Percentiles rank a stretch among this genome's conserved stretches.
phyloP scores from a whole-genome alignment of 2,888 invertebrate species.

The Campaea margaritaria region DNA sequence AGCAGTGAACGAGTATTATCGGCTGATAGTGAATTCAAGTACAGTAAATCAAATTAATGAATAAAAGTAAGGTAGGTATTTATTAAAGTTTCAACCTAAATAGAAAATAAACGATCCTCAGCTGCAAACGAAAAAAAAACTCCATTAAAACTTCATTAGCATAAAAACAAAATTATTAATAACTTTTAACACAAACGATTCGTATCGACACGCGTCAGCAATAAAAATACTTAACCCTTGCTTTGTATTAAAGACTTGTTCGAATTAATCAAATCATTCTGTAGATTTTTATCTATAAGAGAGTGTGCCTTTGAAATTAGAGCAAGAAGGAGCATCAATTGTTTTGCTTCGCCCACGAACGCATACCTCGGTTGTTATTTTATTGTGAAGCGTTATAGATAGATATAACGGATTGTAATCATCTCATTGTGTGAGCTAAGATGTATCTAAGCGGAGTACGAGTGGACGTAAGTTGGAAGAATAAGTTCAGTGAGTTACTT shows the following conservation, averaged over 20 bases:
- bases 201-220: constrained; percentile 82
- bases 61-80: too few species aligned
- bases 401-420: constrained; percentile 84
- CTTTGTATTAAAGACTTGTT: constrained; percentile 75
- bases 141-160: constrained; percentile 74
- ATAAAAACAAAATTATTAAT: constrained; percentile 70
- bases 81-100: too few species aligned
- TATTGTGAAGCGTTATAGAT: constrained; percentile 71
- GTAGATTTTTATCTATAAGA: constrained; percentile 65
- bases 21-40: too few species aligned
- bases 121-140: constrained; percentile 50
- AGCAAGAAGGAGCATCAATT: constrained; percentile 80
- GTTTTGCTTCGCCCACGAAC: constrained; percentile 83
- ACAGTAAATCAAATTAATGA: too few species aligned
- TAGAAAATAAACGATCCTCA: constrained; percentile 34
- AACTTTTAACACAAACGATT: constrained; percentile 71
- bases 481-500: background rate
- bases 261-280: constrained; percentile 83
- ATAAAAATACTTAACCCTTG: constrained; percentile 79
- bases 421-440: constrained; percentile 82
- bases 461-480: constrained; percentile 51
- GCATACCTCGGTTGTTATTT: constrained; percentile 73
- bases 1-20: too few species aligned
- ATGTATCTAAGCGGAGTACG: constrained; percentile 63
- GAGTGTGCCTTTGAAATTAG: constrained; percentile 80